Evolutionary conservation across 2,797 vertebrate genomes (phyloP).

Genomic region (Catamblyrhynchus diadema): DNA sequence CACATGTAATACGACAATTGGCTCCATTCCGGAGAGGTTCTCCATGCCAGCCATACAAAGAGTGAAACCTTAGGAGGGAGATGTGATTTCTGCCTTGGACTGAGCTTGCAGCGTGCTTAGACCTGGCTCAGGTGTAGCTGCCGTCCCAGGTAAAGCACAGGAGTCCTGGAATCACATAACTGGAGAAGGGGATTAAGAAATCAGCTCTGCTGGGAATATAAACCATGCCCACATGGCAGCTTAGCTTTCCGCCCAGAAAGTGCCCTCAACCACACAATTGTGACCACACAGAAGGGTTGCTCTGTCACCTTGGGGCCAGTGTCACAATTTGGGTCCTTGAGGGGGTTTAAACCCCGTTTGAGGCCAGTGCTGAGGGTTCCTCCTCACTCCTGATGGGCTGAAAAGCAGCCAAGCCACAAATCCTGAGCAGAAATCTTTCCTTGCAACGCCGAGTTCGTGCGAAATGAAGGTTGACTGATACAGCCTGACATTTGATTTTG

Average conservation of each 20-base stretch:
- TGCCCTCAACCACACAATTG: neutral
- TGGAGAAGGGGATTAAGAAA: neutral
- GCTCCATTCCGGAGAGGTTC: conserved; percentile 25
- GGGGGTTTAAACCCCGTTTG: neutral
- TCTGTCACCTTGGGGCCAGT: neutral
- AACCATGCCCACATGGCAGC: neutral
- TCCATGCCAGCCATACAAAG: conserved; percentile 33
- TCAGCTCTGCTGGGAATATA: neutral
- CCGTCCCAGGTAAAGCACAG: neutral
- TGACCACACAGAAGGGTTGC: neutral
- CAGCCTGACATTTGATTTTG: neutral
- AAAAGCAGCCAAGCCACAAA: neutral
- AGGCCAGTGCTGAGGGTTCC: neutral
- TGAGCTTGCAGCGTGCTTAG: neutral
- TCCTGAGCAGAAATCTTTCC: neutral
- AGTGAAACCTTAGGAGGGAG: conserved; percentile 24
- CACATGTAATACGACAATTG: conserved; percentile 29
- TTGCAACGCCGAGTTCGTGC: neutral
- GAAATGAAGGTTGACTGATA: neutral
- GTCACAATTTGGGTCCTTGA: neutral
- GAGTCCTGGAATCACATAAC: neutral
- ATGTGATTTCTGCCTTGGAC: conserved; percentile 31
- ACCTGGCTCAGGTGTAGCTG: conserved; percentile 19
- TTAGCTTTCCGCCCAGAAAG: conserved; percentile 21
- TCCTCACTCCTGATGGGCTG: neutral